These are phyloP conservation scores for Aphyosemion australe DNA, from an alignment of 2,113 vertebrate genomes.

Conservation along the genomic window DNA sequence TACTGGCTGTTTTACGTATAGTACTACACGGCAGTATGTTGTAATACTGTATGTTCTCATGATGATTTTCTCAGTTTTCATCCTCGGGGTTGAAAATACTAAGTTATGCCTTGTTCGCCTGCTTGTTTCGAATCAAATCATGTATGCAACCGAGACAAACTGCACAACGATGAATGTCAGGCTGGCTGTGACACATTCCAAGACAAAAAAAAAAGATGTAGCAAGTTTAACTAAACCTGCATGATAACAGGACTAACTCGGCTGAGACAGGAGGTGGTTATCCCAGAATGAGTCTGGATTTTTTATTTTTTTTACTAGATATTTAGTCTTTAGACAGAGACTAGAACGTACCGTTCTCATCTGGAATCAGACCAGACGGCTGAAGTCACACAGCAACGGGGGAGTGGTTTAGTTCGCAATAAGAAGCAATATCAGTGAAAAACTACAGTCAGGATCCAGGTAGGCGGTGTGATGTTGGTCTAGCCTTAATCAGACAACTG, in stretches of 20 bases:
- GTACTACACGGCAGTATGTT: conserved; percentile 66
- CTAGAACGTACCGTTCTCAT: not conserved
- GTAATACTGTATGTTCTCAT: conserved; percentile 64
- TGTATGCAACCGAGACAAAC: conserved; percentile 68
- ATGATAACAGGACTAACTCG: conserved; percentile 34
- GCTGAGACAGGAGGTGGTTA: conserved; percentile 8
- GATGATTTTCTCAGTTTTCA: conserved; percentile 19
- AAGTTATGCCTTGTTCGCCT: conserved; percentile 53
- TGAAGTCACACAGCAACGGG: not conserved
- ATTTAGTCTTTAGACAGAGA: conserved; percentile 13
- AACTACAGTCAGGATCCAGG: conserved; percentile 25
- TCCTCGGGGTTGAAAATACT: conserved; percentile 14
- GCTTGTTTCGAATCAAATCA: conserved; percentile 46
- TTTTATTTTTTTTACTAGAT: not conserved
- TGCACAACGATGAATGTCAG: conserved; percentile 77
- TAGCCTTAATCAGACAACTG: conserved; percentile 48
- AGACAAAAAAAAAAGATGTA: conserved; percentile 42
- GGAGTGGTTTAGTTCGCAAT: conserved; percentile 1
- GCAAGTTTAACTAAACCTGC: conserved; percentile 56
- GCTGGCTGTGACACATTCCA: conserved; percentile 65
- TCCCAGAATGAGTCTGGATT: conserved; percentile 10
- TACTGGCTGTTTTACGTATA: conserved; percentile 44
- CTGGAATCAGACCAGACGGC: not conserved
- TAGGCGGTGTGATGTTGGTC: conserved; percentile 15
- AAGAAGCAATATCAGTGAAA: conserved; percentile 62